These are phyloP conservation scores for Peucedramus taeniatus DNA, from an alignment of 2,113 vertebrate genomes.

Conservation along the genomic window DNA sequence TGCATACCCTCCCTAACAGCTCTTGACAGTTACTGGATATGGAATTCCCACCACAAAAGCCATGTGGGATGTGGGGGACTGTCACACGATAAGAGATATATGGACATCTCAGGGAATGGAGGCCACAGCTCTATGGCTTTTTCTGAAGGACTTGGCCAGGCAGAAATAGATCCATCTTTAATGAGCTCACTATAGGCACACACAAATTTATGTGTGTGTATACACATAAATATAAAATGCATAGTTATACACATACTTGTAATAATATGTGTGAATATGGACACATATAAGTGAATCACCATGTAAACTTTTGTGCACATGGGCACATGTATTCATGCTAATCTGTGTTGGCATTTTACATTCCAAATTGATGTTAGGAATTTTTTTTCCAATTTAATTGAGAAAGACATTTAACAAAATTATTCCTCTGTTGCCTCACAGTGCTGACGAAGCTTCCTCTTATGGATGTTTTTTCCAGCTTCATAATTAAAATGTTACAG, in stretches of 20 bases:
- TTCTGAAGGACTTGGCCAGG: background rate
- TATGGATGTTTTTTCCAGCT: background rate
- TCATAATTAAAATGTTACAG: constrained; percentile 48
- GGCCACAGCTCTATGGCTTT: background rate
- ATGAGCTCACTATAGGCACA: background rate
- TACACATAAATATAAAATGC: background rate
- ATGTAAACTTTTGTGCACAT: background rate
- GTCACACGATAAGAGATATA: background rate
- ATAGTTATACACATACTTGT: background rate
- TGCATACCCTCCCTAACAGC: background rate
- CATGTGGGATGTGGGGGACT: background rate
- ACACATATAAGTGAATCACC: background rate
- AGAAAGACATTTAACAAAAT: background rate
- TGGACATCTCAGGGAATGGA: background rate
- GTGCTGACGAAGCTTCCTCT: constrained; percentile 5
- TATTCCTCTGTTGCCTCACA: background rate
- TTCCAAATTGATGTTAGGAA: background rate
- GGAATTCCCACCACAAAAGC: background rate
- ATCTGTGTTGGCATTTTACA: background rate
- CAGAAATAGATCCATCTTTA: background rate
- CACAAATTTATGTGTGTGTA: background rate
- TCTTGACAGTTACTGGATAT: background rate
- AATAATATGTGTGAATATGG: background rate
- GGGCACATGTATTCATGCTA: accelerated
- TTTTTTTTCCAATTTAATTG: background rate